phyloP scores from a whole-genome alignment of 2,797 vertebrate species.

The Gymnothorax reevesii region DNA sequence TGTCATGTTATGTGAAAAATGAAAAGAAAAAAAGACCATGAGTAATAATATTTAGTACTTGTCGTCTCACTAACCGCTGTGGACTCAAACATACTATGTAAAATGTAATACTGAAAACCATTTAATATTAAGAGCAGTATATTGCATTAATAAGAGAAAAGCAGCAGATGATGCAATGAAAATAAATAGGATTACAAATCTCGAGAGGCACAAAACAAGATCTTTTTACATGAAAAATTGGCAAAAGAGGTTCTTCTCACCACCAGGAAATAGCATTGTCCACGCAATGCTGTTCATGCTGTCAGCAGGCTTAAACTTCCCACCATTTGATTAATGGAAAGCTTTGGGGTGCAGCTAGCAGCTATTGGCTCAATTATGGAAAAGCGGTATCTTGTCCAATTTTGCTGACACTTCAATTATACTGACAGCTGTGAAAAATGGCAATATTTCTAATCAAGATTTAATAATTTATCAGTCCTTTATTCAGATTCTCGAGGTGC shows the following conservation, averaged over 20 bases:
- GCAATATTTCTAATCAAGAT: conserved; percentile 97
- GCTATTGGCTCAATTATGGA: conserved; percentile 99
- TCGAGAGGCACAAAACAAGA: neutral
- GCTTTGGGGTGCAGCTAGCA: conserved; percentile 98
- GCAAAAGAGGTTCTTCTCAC: conserved; percentile 81
- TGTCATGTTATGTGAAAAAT: neutral
- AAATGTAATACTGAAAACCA: neutral
- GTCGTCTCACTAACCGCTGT: no score
- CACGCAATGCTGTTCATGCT: conserved; percentile 87
- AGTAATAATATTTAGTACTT: neutral
- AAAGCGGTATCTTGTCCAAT: conserved; percentile 96
- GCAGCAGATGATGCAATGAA: neutral
- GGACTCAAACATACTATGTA: neutral
- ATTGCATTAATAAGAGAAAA: neutral
- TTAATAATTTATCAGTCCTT: conserved; percentile 96
- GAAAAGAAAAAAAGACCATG: neutral
- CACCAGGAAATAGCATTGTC: conserved; percentile 91
- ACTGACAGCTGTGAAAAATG: conserved; percentile 97
- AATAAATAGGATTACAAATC: neutral
- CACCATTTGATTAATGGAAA: conserved; percentile 97
- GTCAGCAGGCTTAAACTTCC: conserved; percentile 90
- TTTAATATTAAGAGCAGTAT: neutral
- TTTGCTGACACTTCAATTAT: conserved; percentile 95
- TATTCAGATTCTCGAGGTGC: conserved; percentile 87
- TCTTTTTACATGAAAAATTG: conserved; percentile 77